Percentiles rank a stretch among this genome's conserved stretches.
Evolutionary conservation across 2,113 vertebrate genomes (phyloP).

Genomic region (Heliornis fulica): DNA sequence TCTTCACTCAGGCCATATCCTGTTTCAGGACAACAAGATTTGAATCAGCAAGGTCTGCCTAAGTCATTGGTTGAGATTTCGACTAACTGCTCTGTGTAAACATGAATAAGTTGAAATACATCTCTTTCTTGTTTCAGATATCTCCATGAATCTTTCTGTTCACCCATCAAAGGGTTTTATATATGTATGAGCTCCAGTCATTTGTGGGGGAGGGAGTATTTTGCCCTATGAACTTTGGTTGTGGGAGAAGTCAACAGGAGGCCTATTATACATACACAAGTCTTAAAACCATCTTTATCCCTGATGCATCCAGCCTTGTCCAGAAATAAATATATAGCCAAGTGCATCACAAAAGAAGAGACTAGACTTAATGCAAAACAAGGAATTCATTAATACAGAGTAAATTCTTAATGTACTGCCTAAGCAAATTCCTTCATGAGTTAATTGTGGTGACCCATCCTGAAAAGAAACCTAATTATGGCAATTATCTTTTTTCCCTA

Average conservation of each 20-base stretch:
- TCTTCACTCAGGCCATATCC: neutral
- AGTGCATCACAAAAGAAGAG: neutral
- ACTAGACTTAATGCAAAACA: neutral
- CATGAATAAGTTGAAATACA: neutral
- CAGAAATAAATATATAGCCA: neutral
- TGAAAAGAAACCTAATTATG: neutral
- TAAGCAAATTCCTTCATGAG: neutral
- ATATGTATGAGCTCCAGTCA: neutral
- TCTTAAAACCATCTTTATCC: neutral
- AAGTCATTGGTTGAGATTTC: neutral
- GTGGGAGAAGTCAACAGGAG: neutral
- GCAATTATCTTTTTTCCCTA: neutral
- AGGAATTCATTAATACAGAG: neutral
- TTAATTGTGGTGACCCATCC: neutral
- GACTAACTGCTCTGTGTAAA: constrained; percentile 15
- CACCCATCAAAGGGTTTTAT: constrained; percentile 25
- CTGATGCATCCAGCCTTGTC: neutral
- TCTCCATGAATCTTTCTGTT: constrained; percentile 5
- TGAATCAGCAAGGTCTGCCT: neutral
- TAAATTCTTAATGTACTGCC: neutral
- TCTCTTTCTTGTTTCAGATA: neutral
- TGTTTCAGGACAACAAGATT: neutral
- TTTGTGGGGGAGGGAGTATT: neutral
- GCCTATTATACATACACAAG: neutral
- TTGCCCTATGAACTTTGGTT: neutral